Evolutionary conservation across 1,140 invertebrate genomes (phyloP).

Genomic region (Metopolophium dirhodum): DNA sequence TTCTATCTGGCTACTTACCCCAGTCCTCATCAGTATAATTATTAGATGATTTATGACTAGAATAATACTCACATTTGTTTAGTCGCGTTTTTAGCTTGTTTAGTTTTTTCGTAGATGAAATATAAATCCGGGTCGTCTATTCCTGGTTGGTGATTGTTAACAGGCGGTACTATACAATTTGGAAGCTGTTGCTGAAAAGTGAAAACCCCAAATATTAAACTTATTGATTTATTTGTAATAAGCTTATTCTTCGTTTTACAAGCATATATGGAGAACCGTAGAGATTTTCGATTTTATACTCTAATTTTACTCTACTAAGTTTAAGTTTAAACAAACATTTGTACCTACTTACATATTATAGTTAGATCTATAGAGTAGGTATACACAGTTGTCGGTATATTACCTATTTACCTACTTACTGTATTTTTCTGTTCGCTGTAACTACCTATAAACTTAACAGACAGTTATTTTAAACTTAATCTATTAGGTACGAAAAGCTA

Average conservation of each 20-base stretch:
- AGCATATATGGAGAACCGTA: not conserved
- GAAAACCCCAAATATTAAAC: not conserved
- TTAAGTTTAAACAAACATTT: not conserved
- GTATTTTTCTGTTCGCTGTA: too few relatives aligned
- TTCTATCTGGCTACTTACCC: not conserved
- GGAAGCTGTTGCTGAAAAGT: slow-evolving; percentile 33
- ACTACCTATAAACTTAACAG: not conserved
- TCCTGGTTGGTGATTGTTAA: slow-evolving; percentile 43
- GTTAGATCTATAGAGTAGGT: too few relatives aligned
- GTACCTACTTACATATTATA: not conserved
- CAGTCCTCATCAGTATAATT: not conserved
- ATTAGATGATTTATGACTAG: not conserved
- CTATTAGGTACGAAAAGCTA: not conserved
- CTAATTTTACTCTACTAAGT: not conserved
- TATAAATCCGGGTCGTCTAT: slow-evolving; percentile 45
- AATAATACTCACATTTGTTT: slow-evolving; percentile 29
- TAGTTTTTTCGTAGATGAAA: slow-evolving; percentile 52
- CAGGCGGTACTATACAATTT: slow-evolving; percentile 47
- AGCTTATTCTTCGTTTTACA: not conserved
- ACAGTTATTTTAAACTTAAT: not conserved
- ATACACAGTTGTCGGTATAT: not conserved
- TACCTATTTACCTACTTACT: not conserved
- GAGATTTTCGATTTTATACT: not conserved
- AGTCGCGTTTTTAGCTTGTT: slow-evolving; percentile 50
- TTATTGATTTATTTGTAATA: not conserved